Evolutionary conservation across 2,113 vertebrate species (phyloP), one percentile per base, ranked within the genome.

Genomic region (Vanacampus margaritifer): DNA sequence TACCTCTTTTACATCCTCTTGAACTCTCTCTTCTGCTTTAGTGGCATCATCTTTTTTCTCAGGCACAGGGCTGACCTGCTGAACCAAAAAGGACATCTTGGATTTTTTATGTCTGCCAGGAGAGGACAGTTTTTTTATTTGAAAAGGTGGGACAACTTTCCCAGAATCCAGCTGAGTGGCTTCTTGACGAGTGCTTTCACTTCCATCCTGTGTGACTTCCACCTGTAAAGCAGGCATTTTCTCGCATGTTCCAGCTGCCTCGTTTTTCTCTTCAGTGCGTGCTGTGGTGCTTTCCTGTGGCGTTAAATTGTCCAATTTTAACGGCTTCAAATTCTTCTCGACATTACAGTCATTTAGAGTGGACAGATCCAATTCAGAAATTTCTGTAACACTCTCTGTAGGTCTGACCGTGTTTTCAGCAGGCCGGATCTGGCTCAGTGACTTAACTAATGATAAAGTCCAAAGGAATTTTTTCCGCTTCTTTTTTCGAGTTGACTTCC

Each of bases 111-210:
- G 83, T 79, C 90, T 92, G 32, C 89, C 86, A 14, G 91, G 91
- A 66, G 91, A 92, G 23, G 89, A 90, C 13, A 91, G 86, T 66
- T 92, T 87, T 79, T 92, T 92, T 37, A 91, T 91, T 72, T 92
- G 90, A 72, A 91, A 85, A n/a, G 90, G 89, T 36, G 89, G 89
- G n/a, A 91, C 76, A 82, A 91, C 71, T 87, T 89, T 84, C 17
- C 67, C 65, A 8, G 62, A 67, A 35, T 90, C 89, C 0, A 11
- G 69, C 76, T 87, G 84, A 37, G 65, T 57, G 1, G 60, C 69
- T 66, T 86, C 86, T 64, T 86, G 79, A 16, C 73, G 69, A 56
- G 76, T 64, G 0, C 61, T 67, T 75, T 87, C 88, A 10, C 68
- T 65, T 58, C 71, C n/a, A 63, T 58, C 84, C 76, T 23, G 68